These are phyloP conservation scores for Pogonocherus hispidulus DNA, from an alignment of 2,888 invertebrate genomes.

Conservation along the genomic window DNA sequence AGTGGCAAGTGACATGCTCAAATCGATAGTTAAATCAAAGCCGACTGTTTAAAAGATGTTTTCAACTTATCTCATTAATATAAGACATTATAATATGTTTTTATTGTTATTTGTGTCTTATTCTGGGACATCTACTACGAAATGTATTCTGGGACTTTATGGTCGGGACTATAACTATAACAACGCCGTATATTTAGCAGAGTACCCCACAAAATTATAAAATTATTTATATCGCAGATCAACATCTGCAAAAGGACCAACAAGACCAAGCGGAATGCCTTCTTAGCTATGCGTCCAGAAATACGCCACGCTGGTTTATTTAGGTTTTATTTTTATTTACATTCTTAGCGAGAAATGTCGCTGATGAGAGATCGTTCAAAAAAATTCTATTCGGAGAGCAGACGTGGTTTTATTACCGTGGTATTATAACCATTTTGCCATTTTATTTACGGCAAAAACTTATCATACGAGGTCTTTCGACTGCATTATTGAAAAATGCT, in stretches of 20 bases:
- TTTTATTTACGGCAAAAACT: conserved; percentile 15
- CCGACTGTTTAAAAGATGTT: too few relatives aligned
- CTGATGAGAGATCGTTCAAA: conserved; percentile 1
- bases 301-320: conserved; percentile 12
- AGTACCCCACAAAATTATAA: conserved; percentile 23
- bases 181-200: background rate
- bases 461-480: too few relatives aligned
- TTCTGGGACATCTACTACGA: too few relatives aligned
- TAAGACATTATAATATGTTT: too few relatives aligned
- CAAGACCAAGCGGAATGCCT: conserved; percentile 16
- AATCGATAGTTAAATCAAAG: too few relatives aligned
- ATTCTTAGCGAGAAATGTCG: conserved; percentile 19
- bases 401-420: conserved; percentile 20
- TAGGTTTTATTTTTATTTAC: conserved; percentile 19
- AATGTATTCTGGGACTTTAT: background rate
- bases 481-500: too few relatives aligned
- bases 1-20: too few relatives aligned
- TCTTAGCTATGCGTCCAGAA: conserved; percentile 31
- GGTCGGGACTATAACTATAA: background rate
- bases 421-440: too few relatives aligned
- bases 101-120: too few relatives aligned
- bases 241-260: conserved; percentile 9
- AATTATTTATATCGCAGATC: conserved; percentile 10
- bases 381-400: conserved; percentile 18
- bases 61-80: too few relatives aligned